Conservation (phyloP, 2,888 invertebrate genomes). For the Aproaerema taeniolella region DNA sequence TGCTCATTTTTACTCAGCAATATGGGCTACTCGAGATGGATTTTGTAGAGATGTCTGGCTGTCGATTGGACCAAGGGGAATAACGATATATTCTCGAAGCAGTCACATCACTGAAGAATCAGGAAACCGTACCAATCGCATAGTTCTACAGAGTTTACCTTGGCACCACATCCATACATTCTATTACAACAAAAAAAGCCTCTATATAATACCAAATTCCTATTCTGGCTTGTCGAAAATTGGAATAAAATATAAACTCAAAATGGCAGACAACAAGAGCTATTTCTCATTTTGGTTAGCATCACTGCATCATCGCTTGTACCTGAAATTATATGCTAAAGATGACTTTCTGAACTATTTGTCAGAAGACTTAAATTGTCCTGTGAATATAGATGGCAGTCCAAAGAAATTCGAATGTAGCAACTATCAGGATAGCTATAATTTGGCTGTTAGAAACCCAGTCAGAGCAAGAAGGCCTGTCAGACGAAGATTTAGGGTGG, state of each 20-base stretch:
- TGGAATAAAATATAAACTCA: constrained; percentile 83
- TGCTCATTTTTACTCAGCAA: constrained; percentile 85
- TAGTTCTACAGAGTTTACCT: constrained; percentile 67
- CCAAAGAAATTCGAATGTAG: constrained; percentile 55
- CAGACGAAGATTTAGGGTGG: constrained; percentile 72
- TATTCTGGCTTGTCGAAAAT: constrained; percentile 75
- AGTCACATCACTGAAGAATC: constrained; percentile 45
- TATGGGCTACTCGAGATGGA: constrained; percentile 80
- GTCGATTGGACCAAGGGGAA: constrained; percentile 80
- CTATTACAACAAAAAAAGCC: constrained; percentile 84
- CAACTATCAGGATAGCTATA: constrained; percentile 72
- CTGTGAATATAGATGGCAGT: constrained; percentile 50
- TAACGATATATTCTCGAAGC: constrained; percentile 78
- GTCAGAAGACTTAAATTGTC: constrained; percentile 78
- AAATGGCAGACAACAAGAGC: constrained; percentile 85
- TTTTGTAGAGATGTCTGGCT: constrained; percentile 79
- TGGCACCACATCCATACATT: constrained; percentile 88
- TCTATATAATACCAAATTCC: constrained; percentile 79
- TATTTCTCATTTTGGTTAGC: constrained; percentile 87
- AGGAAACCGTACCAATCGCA: constrained; percentile 50
- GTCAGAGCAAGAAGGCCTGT: constrained; percentile 54
- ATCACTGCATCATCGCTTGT: constrained; percentile 87
- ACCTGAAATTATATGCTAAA: constrained; percentile 83
- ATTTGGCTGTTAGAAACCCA: constrained; percentile 68
- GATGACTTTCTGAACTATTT: constrained; percentile 81